Evolutionary conservation across 2,797 vertebrate genomes (phyloP).

Genomic region (Odontamblyopus lacepedii): DNA sequence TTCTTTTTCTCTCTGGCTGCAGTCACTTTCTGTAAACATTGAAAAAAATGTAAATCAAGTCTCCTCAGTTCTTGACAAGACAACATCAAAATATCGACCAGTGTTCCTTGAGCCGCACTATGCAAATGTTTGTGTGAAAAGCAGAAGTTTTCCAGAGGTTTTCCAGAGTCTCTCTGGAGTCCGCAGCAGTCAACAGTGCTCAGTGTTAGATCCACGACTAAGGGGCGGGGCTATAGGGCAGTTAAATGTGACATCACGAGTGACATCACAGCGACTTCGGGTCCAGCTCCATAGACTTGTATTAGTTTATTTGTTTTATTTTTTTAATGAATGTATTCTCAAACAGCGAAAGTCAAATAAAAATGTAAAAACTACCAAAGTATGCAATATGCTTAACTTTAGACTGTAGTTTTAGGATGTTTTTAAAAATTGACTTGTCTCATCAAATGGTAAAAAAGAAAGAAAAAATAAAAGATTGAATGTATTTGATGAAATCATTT

Average conservation of each 20-base stretch:
- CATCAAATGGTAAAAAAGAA: too few relatives aligned
- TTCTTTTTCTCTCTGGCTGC: constrained; percentile 34
- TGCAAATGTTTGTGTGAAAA: constrained; percentile 87
- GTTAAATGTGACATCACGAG: background rate
- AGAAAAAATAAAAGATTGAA: too few relatives aligned
- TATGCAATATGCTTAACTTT: too few relatives aligned
- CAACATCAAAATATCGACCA: constrained; percentile 75
- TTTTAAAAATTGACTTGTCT: too few relatives aligned
- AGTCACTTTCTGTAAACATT: constrained; percentile 81
- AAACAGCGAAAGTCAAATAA: too few relatives aligned
- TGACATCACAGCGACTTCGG: background rate
- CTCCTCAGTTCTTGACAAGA: constrained; percentile 80
- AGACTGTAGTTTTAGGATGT: too few relatives aligned
- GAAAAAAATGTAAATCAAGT: constrained; percentile 74
- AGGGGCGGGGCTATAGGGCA: constrained; percentile 9
- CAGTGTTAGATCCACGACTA: constrained; percentile 50
- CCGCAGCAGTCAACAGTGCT: constrained; percentile 51
- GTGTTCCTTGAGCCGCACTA: constrained; percentile 78
- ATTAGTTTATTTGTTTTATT: too few relatives aligned
- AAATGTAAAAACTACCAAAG: too few relatives aligned
- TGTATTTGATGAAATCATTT: too few relatives aligned
- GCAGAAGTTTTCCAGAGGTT: constrained; percentile 3
- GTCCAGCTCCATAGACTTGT: background rate
- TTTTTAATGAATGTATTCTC: too few relatives aligned
- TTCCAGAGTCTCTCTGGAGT: constrained; percentile 53